Base-by-base conservation (phyloP, 1,140 invertebrate genomes). In the Brachionus koreanus region DNA sequence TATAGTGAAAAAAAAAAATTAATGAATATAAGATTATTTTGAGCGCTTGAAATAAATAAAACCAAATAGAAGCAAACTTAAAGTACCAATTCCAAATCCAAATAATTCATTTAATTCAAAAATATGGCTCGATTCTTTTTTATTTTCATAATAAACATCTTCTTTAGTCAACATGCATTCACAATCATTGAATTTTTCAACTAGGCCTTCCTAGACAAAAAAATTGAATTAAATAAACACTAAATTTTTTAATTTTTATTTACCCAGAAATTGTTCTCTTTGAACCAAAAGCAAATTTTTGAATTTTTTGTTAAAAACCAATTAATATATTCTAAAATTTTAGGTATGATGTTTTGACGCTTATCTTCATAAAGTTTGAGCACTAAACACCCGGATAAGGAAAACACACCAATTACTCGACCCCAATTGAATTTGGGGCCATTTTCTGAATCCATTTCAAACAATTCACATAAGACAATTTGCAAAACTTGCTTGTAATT, bases 261-360 rank as follows among this genome's bases (percentile, higher is more conserved):
- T 67, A 69, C 65, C 69, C 69, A 74, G 29, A n/a, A 74, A 7
- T 74, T 74, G 16, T 74, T 74, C 23, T 74, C n/a, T 12, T 74
- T n/a, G 16, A 74, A 74, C 69, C 69, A 74, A 25, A 12, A 3
- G 23, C 16, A 3, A 42, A 74, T 43, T 46, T 46, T 49, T 1
- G 19, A 23, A 23, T 74, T 23, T 23, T 43, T 74, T 9, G 42
- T 74, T 12, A 74, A 12, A 46, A 35, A 74, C 2, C n/a, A 19
- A 10, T 33, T 23, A 9, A 46, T 29, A 23, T 13, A 46, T 5
- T 74, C 69, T 13, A 74, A 25, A 3, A 74, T 9, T 10, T 46
- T 43, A 5, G 19, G 19, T 29, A 74, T 74, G 25, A 74, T n/a
- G 29, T 46, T 74, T 43, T 25, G 42, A 0, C 7, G 3, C 25